A percentile compares a stretch with the other conserved stretches of the same genome.
Evolutionary conservation across 2,113 vertebrate species (phyloP).

Genomic region (Triplophysa siluroides): DNA sequence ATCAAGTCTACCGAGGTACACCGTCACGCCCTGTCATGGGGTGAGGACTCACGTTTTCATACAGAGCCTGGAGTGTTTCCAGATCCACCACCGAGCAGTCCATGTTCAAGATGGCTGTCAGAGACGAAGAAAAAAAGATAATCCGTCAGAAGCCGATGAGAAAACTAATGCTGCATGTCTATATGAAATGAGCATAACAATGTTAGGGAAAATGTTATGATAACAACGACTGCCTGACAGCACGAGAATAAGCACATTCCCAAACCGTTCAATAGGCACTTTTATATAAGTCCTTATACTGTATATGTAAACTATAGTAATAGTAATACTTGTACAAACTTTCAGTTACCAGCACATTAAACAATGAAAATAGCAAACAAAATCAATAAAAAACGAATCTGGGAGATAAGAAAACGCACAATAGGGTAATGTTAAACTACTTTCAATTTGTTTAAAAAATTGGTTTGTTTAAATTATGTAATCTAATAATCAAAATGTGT

Average conservation of each 20-base stretch:
- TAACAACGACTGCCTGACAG: no score
- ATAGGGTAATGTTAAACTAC: background rate
- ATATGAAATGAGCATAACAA: no score
- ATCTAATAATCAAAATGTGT: conserved; percentile 17
- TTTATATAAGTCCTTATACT: no score
- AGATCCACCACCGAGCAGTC: conserved; percentile 94
- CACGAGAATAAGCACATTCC: no score
- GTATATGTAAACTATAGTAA: no score
- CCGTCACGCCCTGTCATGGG: background rate
- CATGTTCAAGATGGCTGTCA: conserved; percentile 92
- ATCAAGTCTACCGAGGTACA: background rate
- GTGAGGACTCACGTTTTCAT: conserved; percentile 88
- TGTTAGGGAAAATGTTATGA: no score
- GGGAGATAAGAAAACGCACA: no score
- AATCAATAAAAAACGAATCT: background rate
- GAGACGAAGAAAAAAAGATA: conserved; percentile 50
- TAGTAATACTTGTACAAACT: no score
- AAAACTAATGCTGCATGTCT: no score
- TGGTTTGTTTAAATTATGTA: conserved; percentile 6
- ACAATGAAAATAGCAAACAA: background rate
- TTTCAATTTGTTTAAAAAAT: background rate
- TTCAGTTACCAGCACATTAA: no score
- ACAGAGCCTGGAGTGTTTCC: conserved; percentile 95
- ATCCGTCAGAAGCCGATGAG: background rate
- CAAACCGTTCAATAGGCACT: no score